Evolutionary conservation across 64 coral and sea anemone genomes (phyloP).

Genomic region (Stichodactyla helianthus): DNA sequence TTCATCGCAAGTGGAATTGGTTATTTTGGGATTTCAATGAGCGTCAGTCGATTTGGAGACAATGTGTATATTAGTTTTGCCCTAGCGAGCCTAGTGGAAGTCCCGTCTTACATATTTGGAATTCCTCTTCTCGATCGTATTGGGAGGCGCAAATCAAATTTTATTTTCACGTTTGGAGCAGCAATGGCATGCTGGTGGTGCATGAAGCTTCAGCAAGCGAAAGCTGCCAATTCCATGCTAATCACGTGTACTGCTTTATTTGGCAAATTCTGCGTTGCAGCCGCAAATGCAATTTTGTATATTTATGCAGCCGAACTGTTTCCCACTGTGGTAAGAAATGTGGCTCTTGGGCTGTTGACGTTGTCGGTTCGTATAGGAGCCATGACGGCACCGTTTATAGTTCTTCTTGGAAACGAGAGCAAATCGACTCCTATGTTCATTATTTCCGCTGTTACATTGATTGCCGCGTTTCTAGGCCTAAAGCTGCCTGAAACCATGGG

Average conservation of each 20-base stretch:
- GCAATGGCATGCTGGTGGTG: constrained; percentile 50
- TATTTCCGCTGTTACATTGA: constrained; percentile 33
- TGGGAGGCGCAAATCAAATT: constrained; percentile 29
- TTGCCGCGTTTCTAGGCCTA: constrained; percentile 38
- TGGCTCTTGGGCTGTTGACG: constrained; percentile 42
- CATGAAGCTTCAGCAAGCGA: constrained; percentile 54
- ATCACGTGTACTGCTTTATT: constrained; percentile 37
- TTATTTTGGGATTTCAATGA: constrained; percentile 39
- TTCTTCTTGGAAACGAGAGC: constrained; percentile 53
- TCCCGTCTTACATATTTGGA: not conserved
- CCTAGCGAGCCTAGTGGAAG: constrained; percentile 5
- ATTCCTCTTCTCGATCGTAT: not conserved
- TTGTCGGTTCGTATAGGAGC: constrained; percentile 48
- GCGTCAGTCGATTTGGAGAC: constrained; percentile 28
- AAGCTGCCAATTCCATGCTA: not conserved
- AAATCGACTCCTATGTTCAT: constrained; percentile 61
- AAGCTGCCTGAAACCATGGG: constrained; percentile 58
- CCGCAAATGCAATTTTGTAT: constrained; percentile 62
- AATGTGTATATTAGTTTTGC: constrained; percentile 28
- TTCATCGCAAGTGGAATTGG: constrained; percentile 29
- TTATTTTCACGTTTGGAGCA: constrained; percentile 50
- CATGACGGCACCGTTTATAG: constrained; percentile 57
- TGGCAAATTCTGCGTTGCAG: constrained; percentile 70
- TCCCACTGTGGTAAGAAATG: constrained; percentile 57
- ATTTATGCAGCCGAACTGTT: constrained; percentile 62